Evolutionary conservation across 2,797 vertebrate species (phyloP), one percentile per base, ranked within the genome.

Genomic region (Cuniculus paca): DNA sequence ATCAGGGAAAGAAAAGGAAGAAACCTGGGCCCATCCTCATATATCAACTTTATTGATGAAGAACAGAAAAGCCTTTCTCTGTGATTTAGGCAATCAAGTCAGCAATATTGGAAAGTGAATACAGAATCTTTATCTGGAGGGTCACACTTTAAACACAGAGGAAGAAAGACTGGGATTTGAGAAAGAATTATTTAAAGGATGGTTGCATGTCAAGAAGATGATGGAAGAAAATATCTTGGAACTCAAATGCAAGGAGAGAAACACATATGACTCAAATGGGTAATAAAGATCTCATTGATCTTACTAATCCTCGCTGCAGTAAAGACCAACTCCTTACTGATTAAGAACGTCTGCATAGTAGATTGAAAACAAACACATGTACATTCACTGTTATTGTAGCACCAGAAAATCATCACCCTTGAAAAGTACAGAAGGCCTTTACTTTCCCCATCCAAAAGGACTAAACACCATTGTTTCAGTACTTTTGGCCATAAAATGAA

Each of bases 241-340:
- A 28, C 36, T 31, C 61, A 26, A 22, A 6, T 42, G 28, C 1
- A 3, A 19, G 1, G 17, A 22, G 12, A 12, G 3, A 0, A 1
- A 54, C 1, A 0, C 19, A 50, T n/a, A 16, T 1, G 34, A 24
- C 17, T 52, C 34, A 11, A 12, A 10, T 1, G 22, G 10, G 45
- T 24, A 50, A 45, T 2, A 22, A 65, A 52, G 50, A 34, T 1
- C 20, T n/a, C 20, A 0, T 1, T 10, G 31, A 16, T 22, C 39
- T 14, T 54, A 4, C 0, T 2, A 2, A 28, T 45, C 11, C 13
- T 54, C 17, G 0, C 1, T 1, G 12, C 2, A 20, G 31, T n/a
- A 45, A 34, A 31, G 34, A 56, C 1, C 0, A 0, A 1, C 11
- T 77, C 11, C 4, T 50, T 17, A 16, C 0, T 19, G 17, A 28